Base-by-base conservation (phyloP, 2,113 vertebrate genomes). In the Seriola dumerili region DNA sequence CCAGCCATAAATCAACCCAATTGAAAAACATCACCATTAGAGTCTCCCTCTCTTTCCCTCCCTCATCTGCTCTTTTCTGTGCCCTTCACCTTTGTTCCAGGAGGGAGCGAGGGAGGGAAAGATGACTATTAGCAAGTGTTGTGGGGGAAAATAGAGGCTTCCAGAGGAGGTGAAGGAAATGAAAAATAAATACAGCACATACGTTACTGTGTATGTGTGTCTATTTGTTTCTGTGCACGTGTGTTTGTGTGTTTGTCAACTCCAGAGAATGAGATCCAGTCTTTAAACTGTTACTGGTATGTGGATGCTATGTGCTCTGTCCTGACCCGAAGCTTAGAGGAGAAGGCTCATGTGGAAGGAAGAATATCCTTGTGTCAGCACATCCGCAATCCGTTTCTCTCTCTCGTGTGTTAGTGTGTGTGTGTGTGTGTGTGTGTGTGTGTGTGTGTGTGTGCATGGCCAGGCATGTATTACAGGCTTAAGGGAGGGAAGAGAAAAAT, bases 71-170 rank as follows among this genome's bases (percentile, higher is more conserved):
- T 85, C 78, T 79, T 90, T 82, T 85, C 80, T 72, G 61, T 87
- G 92, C 76, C 89, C 92, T 91, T 93, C 93, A 94, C 92, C 92
- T 93, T 90, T 93, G 77, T 85, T 85, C 75, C 76, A 70, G 59
- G 63, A 77, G 81, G 76, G 72, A 88, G 25, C 2, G 13, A 83
- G 78, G 81, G 67, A 89, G 66, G 67, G 50, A 79, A 82, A 74
- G 73, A 67, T 11, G 3, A 70, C 32, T 74, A 73, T 85, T 76
- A 84, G 76, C 54, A 76, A 59, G 64, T 54, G 66, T 50, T 87
- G 64, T 72, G 63, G 38, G 54, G 57, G 46, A 52, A 76, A 72
- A 59, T n/a, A n/a, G 59, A 42, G 23, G 74, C 59, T 70, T 81
- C 55, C 42, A 65, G 69, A 25, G 38, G 84, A 81, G 68, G 61